Conservation (phyloP, 2,113 vertebrate genomes). For the Sceloporus undulatus region DNA sequence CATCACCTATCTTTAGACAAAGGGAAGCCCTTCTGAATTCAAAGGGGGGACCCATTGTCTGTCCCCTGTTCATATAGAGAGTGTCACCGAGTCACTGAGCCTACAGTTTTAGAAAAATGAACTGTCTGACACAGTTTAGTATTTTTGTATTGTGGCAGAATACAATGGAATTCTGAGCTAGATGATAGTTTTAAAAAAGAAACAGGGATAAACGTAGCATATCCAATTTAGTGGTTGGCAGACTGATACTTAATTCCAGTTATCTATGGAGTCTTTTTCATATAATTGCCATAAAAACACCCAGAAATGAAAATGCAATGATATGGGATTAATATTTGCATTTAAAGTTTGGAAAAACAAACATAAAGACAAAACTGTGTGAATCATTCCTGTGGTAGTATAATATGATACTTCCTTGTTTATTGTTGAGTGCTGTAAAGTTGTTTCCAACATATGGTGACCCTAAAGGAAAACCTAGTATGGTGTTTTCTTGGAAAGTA, state of each 20-base stretch:
- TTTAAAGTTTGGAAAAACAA: neutral
- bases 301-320: neutral
- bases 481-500: too few species aligned
- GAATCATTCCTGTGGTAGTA: neutral
- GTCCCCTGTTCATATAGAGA: slow-evolving; percentile 5
- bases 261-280: neutral
- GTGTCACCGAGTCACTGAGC: slow-evolving; percentile 28
- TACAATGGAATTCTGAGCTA: neutral
- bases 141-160: neutral
- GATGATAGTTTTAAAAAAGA: neutral
- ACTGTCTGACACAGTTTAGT: slow-evolving; percentile 14
- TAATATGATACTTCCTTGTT: too few species aligned
- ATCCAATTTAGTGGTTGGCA: slow-evolving; percentile 34
- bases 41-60: neutral
- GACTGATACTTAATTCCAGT: slow-evolving; percentile 38
- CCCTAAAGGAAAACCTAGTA: too few species aligned
- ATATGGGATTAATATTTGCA: slow-evolving; percentile 5
- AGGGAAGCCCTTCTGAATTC: slow-evolving; percentile 27
- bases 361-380: neutral
- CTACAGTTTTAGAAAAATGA: slow-evolving; percentile 12
- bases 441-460: too few species aligned
- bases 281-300: neutral
- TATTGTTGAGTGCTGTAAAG: too few species aligned
- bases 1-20: slow-evolving; percentile 25
- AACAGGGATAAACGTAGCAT: slow-evolving; percentile 3